These are phyloP conservation scores for Temnothorax longispinosus DNA, from an alignment of 1,140 invertebrate genomes.

Conservation along the genomic window DNA sequence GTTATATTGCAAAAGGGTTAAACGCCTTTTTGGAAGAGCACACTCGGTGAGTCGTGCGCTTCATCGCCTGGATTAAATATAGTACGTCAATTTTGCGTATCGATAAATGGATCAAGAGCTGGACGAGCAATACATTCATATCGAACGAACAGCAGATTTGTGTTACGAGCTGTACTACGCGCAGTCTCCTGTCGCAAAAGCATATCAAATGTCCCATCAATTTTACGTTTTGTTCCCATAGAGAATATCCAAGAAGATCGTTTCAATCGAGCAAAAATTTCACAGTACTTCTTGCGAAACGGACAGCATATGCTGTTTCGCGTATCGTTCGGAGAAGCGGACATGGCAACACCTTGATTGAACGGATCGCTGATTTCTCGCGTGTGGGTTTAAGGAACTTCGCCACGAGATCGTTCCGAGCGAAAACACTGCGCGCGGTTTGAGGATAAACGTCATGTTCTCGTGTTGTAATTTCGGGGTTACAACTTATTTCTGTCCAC, in stretches of 20 bases:
- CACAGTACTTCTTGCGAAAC: neutral
- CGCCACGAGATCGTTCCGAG: slow-evolving; percentile 8
- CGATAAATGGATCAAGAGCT: neutral
- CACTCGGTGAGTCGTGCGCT: neutral
- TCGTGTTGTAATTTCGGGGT: neutral
- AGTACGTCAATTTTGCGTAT: neutral
- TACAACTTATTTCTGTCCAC: neutral
- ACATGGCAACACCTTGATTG: slow-evolving; percentile 25
- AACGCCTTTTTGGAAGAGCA: neutral
- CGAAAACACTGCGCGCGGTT: neutral
- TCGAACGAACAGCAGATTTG: neutral
- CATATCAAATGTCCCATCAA: neutral
- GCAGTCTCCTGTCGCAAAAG: neutral
- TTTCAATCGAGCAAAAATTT: slow-evolving; percentile 1
- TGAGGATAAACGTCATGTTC: neutral
- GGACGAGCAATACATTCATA: neutral
- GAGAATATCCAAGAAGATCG: neutral
- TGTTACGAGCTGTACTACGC: neutral
- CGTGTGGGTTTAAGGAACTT: neutral
- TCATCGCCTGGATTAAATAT: slow-evolving; percentile 25
- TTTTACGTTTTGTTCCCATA: neutral
- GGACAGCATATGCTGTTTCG: neutral
- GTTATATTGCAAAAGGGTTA: neutral
- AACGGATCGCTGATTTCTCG: slow-evolving; percentile 40
- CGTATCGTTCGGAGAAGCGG: slow-evolving; percentile 5